Base-by-base conservation (phyloP, 2,888 invertebrate genomes). In the Thera britannica region DNA sequence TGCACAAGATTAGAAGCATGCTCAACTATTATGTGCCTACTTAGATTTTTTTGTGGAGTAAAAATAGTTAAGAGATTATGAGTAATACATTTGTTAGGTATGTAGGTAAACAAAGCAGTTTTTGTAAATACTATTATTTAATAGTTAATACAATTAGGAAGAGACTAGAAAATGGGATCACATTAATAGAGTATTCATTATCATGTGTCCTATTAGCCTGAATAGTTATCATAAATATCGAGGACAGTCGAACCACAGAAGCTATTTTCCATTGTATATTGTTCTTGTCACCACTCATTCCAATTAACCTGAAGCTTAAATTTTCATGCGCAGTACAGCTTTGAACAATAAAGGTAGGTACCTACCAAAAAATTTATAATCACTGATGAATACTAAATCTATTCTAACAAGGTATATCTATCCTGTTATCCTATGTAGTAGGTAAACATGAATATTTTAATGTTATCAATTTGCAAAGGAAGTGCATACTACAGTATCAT, bases 151-250 rank as follows among this genome's bases (percentile, higher is more conserved):
- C 8, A 51, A 49, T 23, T 23, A 57, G 12, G 41, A 46, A 52
- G 44, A n/a, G n/a, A 23, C 55, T 64, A 68, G 60, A 58, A 65
- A 68, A 58, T 34, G 9, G 0, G 48, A 63, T 48, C 52, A 49
- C 6, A 41, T 34, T 38, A 72, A 73, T 73, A 75, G 70, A 71
- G 54, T 64, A 69, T 66, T 36, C 38, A 69, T 77, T 82, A 82
- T 82, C 82, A 78, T 59, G 11, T 65, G 79, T 60, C 69, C 82
- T 76, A 72, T 51, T 78, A 79, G 75, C 83, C 80, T 78, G 74
- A 74, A 77, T 81, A 67, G 72, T 79, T 79, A 82, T 81, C 77
- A 80, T 71, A 11, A 55, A n/a, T 55, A 84, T 80, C 72, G 80
- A 79, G 84, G 79, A 61, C 84, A 80, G 68, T 76, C 79, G 74